A percentile compares a stretch with the other conserved stretches of the same genome.
Evolutionary conservation across 1,140 invertebrate species (phyloP).

Genomic region (Drepana arcuata): DNA sequence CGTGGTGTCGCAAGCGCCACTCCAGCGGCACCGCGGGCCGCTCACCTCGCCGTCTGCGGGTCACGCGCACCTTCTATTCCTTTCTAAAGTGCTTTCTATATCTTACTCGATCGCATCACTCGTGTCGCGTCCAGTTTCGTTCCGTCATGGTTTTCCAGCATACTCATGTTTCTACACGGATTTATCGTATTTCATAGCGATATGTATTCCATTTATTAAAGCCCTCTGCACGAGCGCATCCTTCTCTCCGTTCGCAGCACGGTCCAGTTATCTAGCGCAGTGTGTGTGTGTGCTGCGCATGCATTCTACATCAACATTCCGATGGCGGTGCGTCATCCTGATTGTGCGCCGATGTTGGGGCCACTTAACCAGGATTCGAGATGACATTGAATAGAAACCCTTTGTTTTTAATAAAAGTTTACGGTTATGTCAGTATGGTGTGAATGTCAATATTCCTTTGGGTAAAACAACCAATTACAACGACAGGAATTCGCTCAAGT

Average conservation of each 20-base stretch:
- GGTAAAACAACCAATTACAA: no score
- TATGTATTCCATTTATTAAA: conserved; percentile 12
- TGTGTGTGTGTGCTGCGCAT: conserved; percentile 26
- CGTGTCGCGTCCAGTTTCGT: conserved; percentile 26
- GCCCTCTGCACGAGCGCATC: conserved; percentile 23
- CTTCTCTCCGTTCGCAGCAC: conserved; percentile 23
- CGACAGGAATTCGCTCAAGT: no score
- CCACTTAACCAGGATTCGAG: conserved; percentile 16
- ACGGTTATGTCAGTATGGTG: no score
- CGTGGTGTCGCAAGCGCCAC: conserved; percentile 44
- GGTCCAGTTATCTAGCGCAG: conserved; percentile 38
- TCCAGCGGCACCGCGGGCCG: conserved; percentile 32
- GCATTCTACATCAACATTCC: conserved; percentile 58
- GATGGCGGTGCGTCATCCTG: conserved; percentile 41
- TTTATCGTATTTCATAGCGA: conserved; percentile 29
- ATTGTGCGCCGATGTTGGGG: conserved; percentile 33
- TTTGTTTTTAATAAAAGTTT: no score
- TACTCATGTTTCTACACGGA: conserved; percentile 18
- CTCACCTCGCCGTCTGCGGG: conserved; percentile 55
- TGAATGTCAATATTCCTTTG: no score
- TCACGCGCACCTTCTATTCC: conserved; percentile 60
- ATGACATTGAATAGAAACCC: conserved; percentile 10
- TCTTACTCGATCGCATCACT: conserved; percentile 44
- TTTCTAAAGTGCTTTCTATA: conserved; percentile 69
- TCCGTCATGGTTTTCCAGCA: conserved; percentile 34